These are phyloP conservation scores for Apis dorsata DNA, from an alignment of 1,140 invertebrate species.

Conservation along the genomic window DNA sequence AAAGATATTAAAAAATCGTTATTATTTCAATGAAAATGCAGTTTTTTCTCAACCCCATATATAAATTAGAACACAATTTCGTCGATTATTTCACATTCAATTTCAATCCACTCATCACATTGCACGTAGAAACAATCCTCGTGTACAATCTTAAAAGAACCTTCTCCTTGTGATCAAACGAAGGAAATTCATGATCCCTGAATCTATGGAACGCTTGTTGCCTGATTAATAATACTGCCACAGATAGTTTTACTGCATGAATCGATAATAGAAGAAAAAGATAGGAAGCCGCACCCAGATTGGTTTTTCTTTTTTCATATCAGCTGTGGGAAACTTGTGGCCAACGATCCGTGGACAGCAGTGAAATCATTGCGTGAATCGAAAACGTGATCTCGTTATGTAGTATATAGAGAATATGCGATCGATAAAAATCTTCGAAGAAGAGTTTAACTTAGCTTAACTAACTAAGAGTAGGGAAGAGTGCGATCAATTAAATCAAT, in stretches of 20 bases:
- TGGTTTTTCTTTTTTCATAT: conserved; percentile 27
- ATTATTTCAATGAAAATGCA: too few relatives aligned
- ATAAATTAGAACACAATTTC: not conserved
- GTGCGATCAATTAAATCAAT: not conserved
- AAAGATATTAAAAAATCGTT: too few relatives aligned
- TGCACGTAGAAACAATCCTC: not conserved
- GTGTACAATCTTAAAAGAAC: not conserved
- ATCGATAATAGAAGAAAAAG: conserved; percentile 21
- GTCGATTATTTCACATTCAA: not conserved
- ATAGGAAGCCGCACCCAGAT: conserved; percentile 35
- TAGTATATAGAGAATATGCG: not conserved
- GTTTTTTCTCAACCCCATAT: not conserved
- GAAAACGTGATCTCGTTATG: conserved; percentile 7
- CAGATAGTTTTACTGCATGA: not conserved
- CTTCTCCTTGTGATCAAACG: not conserved
- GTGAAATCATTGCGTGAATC: not conserved
- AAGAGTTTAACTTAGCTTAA: not conserved
- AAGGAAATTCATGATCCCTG: conserved; percentile 1
- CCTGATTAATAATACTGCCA: not conserved
- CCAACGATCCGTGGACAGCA: conserved; percentile 3
- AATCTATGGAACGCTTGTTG: not conserved
- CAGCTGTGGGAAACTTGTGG: conserved; percentile 36
- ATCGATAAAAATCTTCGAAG: not conserved
- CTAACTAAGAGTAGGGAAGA: not conserved
- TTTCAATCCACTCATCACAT: not conserved